Conservation (phyloP, 2,113 vertebrate species). For the Ceyx melanurus region DNA sequence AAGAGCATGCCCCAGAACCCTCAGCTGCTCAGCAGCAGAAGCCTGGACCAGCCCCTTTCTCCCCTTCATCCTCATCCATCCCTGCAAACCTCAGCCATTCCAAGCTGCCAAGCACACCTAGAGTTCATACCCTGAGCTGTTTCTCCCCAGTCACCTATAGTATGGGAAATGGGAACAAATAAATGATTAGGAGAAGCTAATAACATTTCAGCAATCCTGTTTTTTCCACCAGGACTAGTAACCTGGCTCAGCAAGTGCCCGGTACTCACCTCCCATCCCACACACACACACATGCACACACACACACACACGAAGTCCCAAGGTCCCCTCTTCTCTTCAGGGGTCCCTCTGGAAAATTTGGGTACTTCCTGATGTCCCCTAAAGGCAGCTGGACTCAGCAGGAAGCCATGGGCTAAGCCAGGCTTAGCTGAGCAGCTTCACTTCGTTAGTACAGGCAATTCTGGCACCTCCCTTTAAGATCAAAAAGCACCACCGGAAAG, state of each 20-base stretch:
- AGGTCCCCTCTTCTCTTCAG: background rate
- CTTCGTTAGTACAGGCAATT: background rate
- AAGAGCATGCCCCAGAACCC: background rate
- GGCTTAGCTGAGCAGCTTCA: fast-evolving
- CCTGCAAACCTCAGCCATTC: background rate
- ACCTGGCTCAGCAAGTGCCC: background rate
- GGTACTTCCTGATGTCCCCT: background rate
- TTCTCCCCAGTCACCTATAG: background rate
- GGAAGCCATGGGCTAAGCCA: background rate
- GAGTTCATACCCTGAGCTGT: background rate
- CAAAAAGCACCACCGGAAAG: background rate
- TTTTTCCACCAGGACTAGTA: background rate
- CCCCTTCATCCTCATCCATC: background rate
- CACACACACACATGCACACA: fast-evolving
- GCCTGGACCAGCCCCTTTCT: background rate
- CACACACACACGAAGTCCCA: background rate
- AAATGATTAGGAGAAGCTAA: background rate
- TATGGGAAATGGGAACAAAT: background rate
- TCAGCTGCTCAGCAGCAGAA: background rate
- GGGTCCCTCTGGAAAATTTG: background rate
- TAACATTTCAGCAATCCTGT: background rate
- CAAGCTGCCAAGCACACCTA: background rate
- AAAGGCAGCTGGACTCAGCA: background rate
- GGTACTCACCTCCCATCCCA: background rate
- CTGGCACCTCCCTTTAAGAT: background rate